Conservation (phyloP, 2,888 invertebrate genomes). For the Mythimna pallens region DNA sequence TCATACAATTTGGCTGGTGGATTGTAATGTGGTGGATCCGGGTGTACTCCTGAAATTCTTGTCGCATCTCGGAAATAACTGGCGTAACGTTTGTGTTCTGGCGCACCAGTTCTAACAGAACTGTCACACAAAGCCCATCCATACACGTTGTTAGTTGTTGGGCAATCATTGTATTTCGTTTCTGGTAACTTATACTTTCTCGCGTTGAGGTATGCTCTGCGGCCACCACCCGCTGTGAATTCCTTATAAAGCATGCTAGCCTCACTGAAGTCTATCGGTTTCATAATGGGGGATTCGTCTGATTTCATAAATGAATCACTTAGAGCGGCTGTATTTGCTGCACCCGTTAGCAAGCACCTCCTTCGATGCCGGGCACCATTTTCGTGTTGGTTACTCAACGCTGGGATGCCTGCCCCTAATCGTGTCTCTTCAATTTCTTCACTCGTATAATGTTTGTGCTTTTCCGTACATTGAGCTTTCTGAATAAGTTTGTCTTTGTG, state of each 20-base stretch:
- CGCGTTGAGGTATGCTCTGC: constrained; percentile 20
- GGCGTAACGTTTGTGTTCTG: constrained; percentile 19
- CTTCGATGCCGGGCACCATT: constrained; percentile 7
- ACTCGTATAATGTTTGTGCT: constrained; percentile 22
- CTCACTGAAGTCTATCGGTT: constrained; percentile 26
- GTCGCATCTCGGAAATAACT: constrained; percentile 5
- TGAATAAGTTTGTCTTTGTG: constrained; percentile 26
- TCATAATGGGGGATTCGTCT: constrained; percentile 21
- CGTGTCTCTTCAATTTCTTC: constrained; percentile 16
- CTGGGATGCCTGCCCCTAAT: background rate
- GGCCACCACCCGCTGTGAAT: constrained; percentile 23
- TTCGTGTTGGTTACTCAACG: constrained; percentile 14
- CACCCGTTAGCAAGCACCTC: background rate
- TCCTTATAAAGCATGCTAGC: constrained; percentile 20
- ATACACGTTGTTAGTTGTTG: constrained; percentile 24
- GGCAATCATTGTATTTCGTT: constrained; percentile 27
- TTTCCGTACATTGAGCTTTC: constrained; percentile 1
- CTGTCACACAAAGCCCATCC: constrained; percentile 29
- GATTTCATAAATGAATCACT: constrained; percentile 5
- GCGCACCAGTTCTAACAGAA: background rate
- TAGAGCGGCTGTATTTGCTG: background rate
- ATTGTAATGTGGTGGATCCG: constrained; percentile 33
- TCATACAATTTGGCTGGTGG: background rate
- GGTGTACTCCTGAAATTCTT: constrained; percentile 33
- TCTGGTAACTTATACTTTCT: constrained; percentile 39